Base-by-base conservation (phyloP, 2,113 vertebrate species). In the Etheostoma spectabile region DNA sequence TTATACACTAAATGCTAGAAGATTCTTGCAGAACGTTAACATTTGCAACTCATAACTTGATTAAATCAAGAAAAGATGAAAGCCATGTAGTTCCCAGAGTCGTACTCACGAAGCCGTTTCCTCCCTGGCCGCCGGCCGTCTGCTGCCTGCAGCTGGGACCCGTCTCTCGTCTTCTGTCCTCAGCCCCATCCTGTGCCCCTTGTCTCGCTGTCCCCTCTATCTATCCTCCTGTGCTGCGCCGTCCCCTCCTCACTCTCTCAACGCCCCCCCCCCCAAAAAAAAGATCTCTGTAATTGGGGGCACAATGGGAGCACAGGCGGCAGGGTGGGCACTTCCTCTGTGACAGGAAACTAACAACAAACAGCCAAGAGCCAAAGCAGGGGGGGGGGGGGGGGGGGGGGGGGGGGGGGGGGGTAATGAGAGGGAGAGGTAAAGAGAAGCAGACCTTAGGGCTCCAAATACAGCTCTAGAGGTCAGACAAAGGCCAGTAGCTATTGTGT, bases 241-340 rank as follows among this genome's bases (percentile, higher is more conserved):
- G 8, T 18, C 48, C 49, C 65, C 48, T 53, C 57, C 21, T 52
- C 51, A 14, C 22, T 74, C 42, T 49, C n/a, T 75, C 68, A 60
- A 46, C 35, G 78, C 82, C 89, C 75, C 79, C 57, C 8, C 38
- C 38, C 6, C 30, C 3, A 30, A 3, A 1, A 38, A 35, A 45
- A 22, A 91, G 93, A 94, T 93, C 94, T 86, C 68, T 88, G 87
- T 89, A 49, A 88, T 88, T 81, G 24, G 33, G 76, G 77, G 79
- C 94, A n/a, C 93, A 94, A 94, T 93, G 86, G 86, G 90, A 91
- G 89, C 61, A n/a, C 65, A 87, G 87, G 84, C 72, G 30, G 85
- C 85, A 86, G 94, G 95, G 94, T 86, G 94, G 93, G 93, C 93
- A 93, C 93, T 95, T 95, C 95, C 95, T 95, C 79, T 95, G 91